Evolutionary conservation across 2,797 vertebrate genomes (phyloP), one percentile per base, ranked within the genome.

Genomic region (Silurus aristotelis): DNA sequence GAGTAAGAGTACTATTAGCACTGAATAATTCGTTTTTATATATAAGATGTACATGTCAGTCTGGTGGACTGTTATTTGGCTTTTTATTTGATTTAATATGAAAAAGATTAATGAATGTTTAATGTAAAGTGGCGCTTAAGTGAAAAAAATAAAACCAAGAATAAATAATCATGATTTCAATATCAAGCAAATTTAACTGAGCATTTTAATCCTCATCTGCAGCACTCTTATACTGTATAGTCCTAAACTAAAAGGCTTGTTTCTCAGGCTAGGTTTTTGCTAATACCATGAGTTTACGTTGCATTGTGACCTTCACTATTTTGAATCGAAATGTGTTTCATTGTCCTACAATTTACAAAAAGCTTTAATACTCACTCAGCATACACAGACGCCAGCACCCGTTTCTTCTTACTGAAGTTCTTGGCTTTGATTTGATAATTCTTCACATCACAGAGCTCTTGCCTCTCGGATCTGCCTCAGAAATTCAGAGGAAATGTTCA

Each of bases 391-490:
- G 88, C 91, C 58, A 98, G 91, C 88, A 97, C 91, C 83, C 96
- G 94, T 73, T 58, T 92, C 91, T 97, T 98, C 89, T 95, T 97
- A 90, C 89, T 91, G 0, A 56, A 0, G 83, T 96, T 96, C 83
- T 91, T 90, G 0, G 94, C 95, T 87, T 97, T 97, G 83, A 95
- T 94, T 87, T 90, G 88, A 72, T 95, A 98, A 10, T 93, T 94
- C 52, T 91, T 93, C 88, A 96, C 90, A 22, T 98, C 97, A 60
- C 93, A 91, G 22, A 89, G 77, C 85, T 98, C 97, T 73, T 97
- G 96, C 68, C 92, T 96, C 67, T 97, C 96, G 0, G 97, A 95
- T 88, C 97, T 98, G 43, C 52, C 20, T 66, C 10, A 63, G 73
- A 84, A 1, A 25, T 63, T 43, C 25, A 63, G 27, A 27, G 61